phyloP scores from a whole-genome alignment of 2,888 invertebrate genomes.

The Meganola albula region DNA sequence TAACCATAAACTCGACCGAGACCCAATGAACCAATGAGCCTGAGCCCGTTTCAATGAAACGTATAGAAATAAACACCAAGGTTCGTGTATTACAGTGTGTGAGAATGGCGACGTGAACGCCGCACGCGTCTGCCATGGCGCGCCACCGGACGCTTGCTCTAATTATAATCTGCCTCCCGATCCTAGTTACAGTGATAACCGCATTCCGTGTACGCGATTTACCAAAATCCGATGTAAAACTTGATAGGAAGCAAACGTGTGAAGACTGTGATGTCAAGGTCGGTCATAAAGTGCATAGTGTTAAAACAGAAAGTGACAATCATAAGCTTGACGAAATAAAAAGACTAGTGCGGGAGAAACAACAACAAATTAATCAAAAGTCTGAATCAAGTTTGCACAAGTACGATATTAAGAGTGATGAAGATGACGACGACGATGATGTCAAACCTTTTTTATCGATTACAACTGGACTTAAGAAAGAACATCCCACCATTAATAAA shows the following conservation, averaged over 20 bases:
- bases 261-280: slow-evolving; percentile 64
- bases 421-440: slow-evolving; percentile 38
- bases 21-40: slow-evolving; percentile 60
- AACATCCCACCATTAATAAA: slow-evolving; percentile 25
- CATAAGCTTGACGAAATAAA: slow-evolving; percentile 49
- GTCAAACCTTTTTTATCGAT: slow-evolving; percentile 25
- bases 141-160: slow-evolving; percentile 66
- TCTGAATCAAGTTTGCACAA: slow-evolving; percentile 32
- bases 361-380: slow-evolving; percentile 40
- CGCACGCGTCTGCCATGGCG: slow-evolving; percentile 66
- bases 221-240: slow-evolving; percentile 50
- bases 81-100: slow-evolving; percentile 53
- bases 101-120: slow-evolving; percentile 70
- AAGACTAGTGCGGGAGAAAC: slow-evolving; percentile 47
- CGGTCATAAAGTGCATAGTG: slow-evolving; percentile 50
- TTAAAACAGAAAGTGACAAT: slow-evolving; percentile 58
- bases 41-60: slow-evolving; percentile 47
- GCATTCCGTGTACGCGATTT: slow-evolving; percentile 74
- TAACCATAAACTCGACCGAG: slow-evolving; percentile 45
- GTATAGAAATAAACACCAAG: slow-evolving; percentile 52
- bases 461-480: slow-evolving; percentile 32
- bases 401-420: slow-evolving; percentile 40
- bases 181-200: slow-evolving; percentile 72
- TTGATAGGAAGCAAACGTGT: slow-evolving; percentile 49
- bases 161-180: slow-evolving; percentile 65